A percentile compares a stretch with the other conserved stretches of the same genome.
Conservation (phyloP, 2,888 invertebrate genomes). For the Papilio demoleus region DNA sequence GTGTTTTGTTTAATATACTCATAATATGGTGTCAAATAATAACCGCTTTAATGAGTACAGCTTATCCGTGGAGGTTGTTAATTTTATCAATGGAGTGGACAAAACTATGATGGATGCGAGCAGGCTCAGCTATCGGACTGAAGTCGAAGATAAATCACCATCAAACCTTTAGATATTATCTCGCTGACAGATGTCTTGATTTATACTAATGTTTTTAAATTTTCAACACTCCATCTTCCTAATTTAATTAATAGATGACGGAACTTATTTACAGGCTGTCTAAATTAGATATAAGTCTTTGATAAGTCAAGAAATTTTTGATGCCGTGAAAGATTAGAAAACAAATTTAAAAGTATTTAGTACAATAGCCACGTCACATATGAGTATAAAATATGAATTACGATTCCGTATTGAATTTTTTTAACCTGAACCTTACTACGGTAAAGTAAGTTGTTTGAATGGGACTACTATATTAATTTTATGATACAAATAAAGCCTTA, state of each 20-base stretch:
- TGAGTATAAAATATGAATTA: no score
- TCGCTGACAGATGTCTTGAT: constrained; percentile 65
- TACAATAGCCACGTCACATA: background rate
- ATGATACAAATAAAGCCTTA: constrained; percentile 12
- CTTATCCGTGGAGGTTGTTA: constrained; percentile 62
- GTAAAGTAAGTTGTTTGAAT: background rate
- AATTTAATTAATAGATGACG: constrained; percentile 31
- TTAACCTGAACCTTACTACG: no score
- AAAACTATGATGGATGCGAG: constrained; percentile 78
- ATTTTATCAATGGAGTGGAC: constrained; percentile 70
- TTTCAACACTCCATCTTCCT: constrained; percentile 42
- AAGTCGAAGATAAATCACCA: constrained; percentile 63
- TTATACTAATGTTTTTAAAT: constrained; percentile 54
- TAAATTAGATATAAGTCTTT: background rate
- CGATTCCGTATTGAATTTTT: no score
- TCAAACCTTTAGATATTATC: constrained; percentile 59
- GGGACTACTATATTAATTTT: background rate
- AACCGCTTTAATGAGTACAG: constrained; percentile 41
- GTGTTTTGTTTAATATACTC: constrained; percentile 15
- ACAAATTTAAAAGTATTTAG: background rate
- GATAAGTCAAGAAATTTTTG: background rate
- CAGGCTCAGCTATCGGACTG: constrained; percentile 55
- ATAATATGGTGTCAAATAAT: constrained; percentile 14
- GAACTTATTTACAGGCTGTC: background rate
- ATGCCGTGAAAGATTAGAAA: background rate